Conservation (phyloP, 2,797 vertebrate genomes). For the Gambusia yucatana region DNA sequence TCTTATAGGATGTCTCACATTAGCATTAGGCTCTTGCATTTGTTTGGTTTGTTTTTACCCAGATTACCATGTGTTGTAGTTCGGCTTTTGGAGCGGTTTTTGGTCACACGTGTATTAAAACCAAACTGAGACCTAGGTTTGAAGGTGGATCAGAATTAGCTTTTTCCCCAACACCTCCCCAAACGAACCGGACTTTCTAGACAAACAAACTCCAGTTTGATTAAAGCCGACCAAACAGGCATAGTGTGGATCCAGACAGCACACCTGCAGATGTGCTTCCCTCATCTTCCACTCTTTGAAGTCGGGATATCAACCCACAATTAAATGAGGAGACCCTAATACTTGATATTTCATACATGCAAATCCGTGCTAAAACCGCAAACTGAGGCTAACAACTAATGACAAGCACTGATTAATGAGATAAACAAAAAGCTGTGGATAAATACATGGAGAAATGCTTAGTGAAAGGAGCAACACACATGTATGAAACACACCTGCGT, state of each 20-base stretch:
- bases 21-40: too few relatives aligned
- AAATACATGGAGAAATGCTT: constrained; percentile 9
- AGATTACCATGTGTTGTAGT: too few relatives aligned
- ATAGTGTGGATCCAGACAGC: neutral
- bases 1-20: too few relatives aligned
- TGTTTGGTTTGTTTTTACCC: too few relatives aligned
- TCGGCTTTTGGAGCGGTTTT: too few relatives aligned
- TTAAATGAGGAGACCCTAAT: neutral
- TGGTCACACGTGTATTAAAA: too few relatives aligned
- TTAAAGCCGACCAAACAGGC: too few relatives aligned
- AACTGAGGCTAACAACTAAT: neutral
- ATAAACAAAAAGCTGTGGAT: constrained; percentile 22
- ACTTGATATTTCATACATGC: neutral
- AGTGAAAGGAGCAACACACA: constrained; percentile 5
- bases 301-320: neutral
- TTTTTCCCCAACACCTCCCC: too few relatives aligned
- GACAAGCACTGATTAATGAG: constrained; percentile 11
- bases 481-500: constrained; percentile 23
- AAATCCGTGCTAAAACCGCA: neutral
- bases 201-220: too few relatives aligned
- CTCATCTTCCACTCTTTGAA: neutral
- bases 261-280: neutral
- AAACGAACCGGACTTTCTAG: too few relatives aligned
- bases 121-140: too few relatives aligned
- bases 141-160: too few relatives aligned